These are phyloP conservation scores for Ranitomeya variabilis DNA, from an alignment of 2,113 vertebrate species.

Conservation along the genomic window DNA sequence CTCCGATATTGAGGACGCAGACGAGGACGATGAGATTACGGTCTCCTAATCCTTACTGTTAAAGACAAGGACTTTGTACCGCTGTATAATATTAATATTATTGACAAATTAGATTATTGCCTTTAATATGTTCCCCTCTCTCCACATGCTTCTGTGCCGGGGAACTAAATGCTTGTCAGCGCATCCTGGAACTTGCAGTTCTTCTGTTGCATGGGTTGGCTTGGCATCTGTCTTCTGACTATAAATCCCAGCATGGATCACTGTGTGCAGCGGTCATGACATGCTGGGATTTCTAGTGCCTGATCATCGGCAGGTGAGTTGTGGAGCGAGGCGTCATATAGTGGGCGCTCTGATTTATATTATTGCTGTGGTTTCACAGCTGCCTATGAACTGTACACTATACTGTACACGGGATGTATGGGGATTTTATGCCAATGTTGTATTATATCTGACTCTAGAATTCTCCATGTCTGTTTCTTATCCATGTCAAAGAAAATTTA, in stretches of 20 bases:
- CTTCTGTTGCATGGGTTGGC: neutral
- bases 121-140: conserved; percentile 25
- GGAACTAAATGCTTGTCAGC: neutral
- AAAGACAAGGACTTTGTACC: conserved; percentile 60
- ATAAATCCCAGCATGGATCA: neutral
- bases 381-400: conserved; percentile 74
- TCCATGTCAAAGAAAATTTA: conserved; percentile 62
- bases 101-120: conserved; percentile 68
- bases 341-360: conserved; percentile 60
- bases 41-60: conserved; percentile 77
- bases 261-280: no score
- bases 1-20: conserved; percentile 77
- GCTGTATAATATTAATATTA: conserved; percentile 61
- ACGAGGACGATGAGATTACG: conserved; percentile 88
- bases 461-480: conserved; percentile 57
- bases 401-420: conserved; percentile 76
- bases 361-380: conserved; percentile 77
- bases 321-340: neutral
- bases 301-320: neutral
- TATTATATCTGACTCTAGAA: conserved; percentile 61
- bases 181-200: neutral
- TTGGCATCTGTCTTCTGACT: neutral
- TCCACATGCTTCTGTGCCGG: no score
- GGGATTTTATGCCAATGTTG: conserved; percentile 80
- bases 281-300: neutral